Conservation (phyloP, 1,140 invertebrate genomes). For the Papilio aristodemus region DNA sequence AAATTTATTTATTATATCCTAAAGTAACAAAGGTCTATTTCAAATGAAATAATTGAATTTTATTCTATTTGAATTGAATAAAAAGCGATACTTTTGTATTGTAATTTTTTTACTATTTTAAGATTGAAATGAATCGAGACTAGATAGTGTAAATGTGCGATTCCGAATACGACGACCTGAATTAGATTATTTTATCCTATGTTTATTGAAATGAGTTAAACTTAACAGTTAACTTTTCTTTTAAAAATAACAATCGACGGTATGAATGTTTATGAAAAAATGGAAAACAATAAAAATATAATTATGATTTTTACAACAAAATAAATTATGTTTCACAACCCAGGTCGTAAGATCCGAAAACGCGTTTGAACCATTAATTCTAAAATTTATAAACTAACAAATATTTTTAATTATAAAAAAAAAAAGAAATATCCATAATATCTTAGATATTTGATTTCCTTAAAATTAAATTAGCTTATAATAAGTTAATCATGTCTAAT, state of each 20-base stretch:
- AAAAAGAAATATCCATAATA: slow-evolving; percentile 68
- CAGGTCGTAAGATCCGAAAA: slow-evolving; percentile 63
- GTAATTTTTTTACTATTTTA: slow-evolving; percentile 42
- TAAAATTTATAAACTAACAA: slow-evolving; percentile 58
- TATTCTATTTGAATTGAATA: slow-evolving; percentile 1
- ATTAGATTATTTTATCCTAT: not conserved
- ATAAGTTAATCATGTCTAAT: slow-evolving; percentile 78
- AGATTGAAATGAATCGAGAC: slow-evolving; percentile 71
- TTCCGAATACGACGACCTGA: slow-evolving; percentile 61
- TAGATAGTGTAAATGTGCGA: slow-evolving; percentile 69
- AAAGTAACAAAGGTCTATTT: not conserved
- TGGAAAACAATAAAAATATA: slow-evolving; percentile 17
- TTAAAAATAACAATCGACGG: slow-evolving; percentile 13
- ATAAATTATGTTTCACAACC: slow-evolving; percentile 36
- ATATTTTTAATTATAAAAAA: slow-evolving; percentile 58
- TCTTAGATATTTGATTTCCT: slow-evolving; percentile 76
- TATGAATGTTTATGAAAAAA: not conserved
- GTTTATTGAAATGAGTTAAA: not conserved
- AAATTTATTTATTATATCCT: not conserved
- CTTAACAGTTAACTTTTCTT: not conserved
- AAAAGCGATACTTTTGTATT: slow-evolving; percentile 34
- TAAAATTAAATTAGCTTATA: slow-evolving; percentile 68
- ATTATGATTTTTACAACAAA: not conserved
- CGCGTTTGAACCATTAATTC: slow-evolving; percentile 56
- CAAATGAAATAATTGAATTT: not conserved